Evolutionary conservation across 2,113 vertebrate genomes (phyloP).

Genomic region (Sylvilagus bachmani): DNA sequence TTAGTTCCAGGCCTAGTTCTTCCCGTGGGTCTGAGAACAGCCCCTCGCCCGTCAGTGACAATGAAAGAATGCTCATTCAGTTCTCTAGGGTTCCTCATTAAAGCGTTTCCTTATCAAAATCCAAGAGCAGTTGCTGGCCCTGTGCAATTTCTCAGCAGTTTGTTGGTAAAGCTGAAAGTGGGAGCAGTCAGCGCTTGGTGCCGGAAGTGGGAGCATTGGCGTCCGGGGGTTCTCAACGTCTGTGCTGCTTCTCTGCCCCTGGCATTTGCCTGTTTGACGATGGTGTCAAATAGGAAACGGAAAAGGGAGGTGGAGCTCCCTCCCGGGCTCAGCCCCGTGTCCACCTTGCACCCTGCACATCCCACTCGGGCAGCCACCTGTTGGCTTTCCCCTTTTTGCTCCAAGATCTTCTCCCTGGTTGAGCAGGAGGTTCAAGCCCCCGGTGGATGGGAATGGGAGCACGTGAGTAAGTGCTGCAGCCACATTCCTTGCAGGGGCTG

Average conservation of each 20-base stretch:
- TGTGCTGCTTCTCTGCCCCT: too few relatives aligned
- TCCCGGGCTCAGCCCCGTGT: fast-evolving
- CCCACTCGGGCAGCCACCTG: not conserved
- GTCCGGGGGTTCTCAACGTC: not conserved
- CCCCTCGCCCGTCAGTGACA: not conserved
- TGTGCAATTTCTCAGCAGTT: not conserved
- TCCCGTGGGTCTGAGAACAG: not conserved
- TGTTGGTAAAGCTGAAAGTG: not conserved
- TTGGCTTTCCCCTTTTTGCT: too few relatives aligned
- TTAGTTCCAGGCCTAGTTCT: not conserved
- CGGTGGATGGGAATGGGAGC: not conserved
- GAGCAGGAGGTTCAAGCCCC: not conserved
- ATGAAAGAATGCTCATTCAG: not conserved
- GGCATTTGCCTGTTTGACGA: not conserved
- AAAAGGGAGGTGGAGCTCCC: not conserved
- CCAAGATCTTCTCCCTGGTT: not conserved
- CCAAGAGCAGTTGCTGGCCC: not conserved
- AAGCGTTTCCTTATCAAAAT: not conserved
- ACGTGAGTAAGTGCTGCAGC: not conserved
- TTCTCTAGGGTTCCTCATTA: not conserved
- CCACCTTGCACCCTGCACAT: not conserved
- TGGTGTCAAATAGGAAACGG: not conserved
- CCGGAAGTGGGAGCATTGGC: not conserved
- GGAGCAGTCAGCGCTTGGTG: not conserved
- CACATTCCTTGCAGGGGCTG: not conserved